These are phyloP conservation scores for Copsychus sechellarum DNA, from an alignment of 2,113 vertebrate genomes.

Conservation along the genomic window DNA sequence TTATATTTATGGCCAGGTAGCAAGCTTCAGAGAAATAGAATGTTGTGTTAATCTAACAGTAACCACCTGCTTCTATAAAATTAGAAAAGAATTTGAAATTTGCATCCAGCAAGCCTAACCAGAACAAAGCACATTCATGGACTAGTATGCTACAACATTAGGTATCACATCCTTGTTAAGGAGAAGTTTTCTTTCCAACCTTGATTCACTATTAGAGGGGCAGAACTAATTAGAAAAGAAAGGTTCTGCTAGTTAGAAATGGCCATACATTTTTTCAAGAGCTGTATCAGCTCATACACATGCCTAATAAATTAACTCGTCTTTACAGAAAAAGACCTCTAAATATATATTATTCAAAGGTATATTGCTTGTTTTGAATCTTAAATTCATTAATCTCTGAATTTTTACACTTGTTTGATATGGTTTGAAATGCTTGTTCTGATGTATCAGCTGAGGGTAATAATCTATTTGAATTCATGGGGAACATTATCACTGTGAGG, in stretches of 20 bases:
- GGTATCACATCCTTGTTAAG: not conserved
- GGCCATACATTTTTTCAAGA: not conserved
- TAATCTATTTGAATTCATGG: not conserved
- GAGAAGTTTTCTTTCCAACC: not conserved
- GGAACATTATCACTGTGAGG: not conserved
- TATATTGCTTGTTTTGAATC: not conserved
- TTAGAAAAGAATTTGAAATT: not conserved
- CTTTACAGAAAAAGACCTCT: not conserved
- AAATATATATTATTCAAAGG: not conserved
- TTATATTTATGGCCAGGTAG: not conserved
- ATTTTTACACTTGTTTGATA: conserved; percentile 35
- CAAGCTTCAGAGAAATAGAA: not conserved
- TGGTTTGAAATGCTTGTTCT: not conserved
- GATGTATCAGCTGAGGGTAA: conserved; percentile 8
- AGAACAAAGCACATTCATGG: not conserved
- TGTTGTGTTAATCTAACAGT: not conserved
- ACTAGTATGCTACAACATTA: not conserved
- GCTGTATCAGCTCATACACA: not conserved
- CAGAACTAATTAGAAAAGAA: not conserved
- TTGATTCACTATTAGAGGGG: not conserved
- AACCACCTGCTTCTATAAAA: not conserved
- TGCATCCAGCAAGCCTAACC: not conserved
- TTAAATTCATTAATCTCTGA: conserved; percentile 33
- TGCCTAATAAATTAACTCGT: not conserved
- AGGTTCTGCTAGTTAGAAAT: not conserved